phyloP scores from a whole-genome alignment of 2,888 invertebrate genomes.

The Eucera pruinosa region DNA sequence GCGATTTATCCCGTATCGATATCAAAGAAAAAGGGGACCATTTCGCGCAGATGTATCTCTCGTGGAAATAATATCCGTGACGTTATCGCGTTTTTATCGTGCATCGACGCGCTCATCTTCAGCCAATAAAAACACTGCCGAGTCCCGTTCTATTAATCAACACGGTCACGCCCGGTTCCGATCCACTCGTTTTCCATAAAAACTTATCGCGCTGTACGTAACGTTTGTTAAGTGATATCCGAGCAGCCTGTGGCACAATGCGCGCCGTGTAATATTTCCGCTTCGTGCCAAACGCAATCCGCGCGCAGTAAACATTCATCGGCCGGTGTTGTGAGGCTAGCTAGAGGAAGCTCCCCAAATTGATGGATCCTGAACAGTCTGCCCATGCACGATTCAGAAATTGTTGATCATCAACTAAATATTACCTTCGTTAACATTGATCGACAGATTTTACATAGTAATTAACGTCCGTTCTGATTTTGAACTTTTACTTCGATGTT shows the following conservation, averaged over 20 bases:
- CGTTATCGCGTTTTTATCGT: constrained; percentile 57
- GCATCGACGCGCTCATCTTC: constrained; percentile 57
- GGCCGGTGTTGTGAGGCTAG: constrained; percentile 49
- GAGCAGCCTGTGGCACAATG: constrained; percentile 54
- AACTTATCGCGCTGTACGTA: constrained; percentile 57
- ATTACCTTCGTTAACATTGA: not conserved
- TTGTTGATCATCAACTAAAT: constrained; percentile 68
- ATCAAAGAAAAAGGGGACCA: constrained; percentile 3
- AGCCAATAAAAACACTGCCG: constrained; percentile 55
- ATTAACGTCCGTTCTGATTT: too few species aligned
- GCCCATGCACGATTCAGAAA: constrained; percentile 67
- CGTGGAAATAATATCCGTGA: constrained; percentile 52
- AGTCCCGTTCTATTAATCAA: constrained; percentile 60
- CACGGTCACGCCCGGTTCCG: constrained; percentile 39
- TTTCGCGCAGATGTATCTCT: constrained; percentile 23
- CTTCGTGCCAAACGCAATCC: constrained; percentile 65
- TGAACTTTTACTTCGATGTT: too few species aligned
- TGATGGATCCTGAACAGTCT: constrained; percentile 72
- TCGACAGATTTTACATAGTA: too few species aligned
- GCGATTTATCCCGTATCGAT: constrained; percentile 11
- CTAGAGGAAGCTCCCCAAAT: constrained; percentile 71
- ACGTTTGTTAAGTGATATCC: constrained; percentile 68
- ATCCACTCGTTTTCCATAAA: constrained; percentile 59
- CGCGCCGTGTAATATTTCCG: constrained; percentile 64
- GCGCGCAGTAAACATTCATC: constrained; percentile 71